phyloP scores from a whole-genome alignment of 2,113 vertebrate genomes.

The Urocitellus parryii region DNA sequence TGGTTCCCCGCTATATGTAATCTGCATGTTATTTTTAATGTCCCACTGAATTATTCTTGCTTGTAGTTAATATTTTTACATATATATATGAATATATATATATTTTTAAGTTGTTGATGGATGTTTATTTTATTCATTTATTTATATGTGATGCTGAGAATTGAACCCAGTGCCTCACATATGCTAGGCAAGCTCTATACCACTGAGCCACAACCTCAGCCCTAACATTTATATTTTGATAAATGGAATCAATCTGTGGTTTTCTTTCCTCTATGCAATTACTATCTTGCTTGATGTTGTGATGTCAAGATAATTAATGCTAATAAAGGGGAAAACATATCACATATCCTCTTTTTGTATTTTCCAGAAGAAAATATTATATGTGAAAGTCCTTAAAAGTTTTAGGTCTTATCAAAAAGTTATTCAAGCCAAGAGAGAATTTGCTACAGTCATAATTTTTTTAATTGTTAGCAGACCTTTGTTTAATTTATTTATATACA shows the following conservation, averaged over 20 bases:
- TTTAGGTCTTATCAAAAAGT: background rate
- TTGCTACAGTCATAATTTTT: background rate
- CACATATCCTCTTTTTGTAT: background rate
- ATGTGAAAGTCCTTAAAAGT: background rate
- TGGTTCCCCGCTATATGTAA: too few species aligned
- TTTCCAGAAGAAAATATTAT: background rate
- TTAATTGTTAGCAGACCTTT: too few species aligned
- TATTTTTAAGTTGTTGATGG: too few species aligned
- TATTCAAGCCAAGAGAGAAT: background rate
- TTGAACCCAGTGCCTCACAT: too few species aligned
- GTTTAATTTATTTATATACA: too few species aligned
- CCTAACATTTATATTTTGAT: background rate
- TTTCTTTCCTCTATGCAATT: conserved; percentile 49
- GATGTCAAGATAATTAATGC: background rate
- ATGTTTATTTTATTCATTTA: too few species aligned
- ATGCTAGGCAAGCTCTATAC: too few species aligned
- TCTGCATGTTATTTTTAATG: background rate
- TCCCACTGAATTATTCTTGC: background rate
- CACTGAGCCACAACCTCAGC: too few species aligned
- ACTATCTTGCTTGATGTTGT: background rate
- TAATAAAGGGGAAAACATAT: conserved; percentile 24
- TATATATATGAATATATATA: too few species aligned
- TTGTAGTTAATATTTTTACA: background rate
- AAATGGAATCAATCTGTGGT: background rate
- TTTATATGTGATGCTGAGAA: too few species aligned